Conservation (phyloP, 2,113 vertebrate species). For the Boulengerochromis microlepis region DNA sequence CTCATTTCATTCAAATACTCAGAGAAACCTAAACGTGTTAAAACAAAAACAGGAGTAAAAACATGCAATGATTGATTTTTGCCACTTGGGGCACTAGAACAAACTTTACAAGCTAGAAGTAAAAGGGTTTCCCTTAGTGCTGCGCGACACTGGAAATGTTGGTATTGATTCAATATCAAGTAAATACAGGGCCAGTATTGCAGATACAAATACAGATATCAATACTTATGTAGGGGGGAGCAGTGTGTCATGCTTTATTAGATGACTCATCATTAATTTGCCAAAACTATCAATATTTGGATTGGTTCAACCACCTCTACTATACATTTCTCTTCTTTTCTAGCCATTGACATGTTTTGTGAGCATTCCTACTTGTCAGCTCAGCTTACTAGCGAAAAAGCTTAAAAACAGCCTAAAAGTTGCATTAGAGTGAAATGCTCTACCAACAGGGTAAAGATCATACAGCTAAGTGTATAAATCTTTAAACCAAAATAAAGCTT, state of each 20-base stretch:
- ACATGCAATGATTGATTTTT: not conserved
- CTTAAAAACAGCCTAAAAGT: not conserved
- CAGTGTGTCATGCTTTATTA: not conserved
- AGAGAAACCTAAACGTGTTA: not conserved
- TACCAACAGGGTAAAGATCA: not conserved
- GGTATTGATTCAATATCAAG: not conserved
- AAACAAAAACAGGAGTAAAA: not conserved
- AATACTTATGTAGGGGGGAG: not conserved
- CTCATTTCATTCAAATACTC: not conserved
- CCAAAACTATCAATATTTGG: not conserved
- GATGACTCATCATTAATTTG: not conserved
- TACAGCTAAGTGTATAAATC: not conserved
- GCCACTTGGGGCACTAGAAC: not conserved
- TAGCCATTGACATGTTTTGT: not conserved
- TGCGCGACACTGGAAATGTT: not conserved
- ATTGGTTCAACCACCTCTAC: not conserved
- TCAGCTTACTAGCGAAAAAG: not conserved
- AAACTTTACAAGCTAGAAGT: not conserved
- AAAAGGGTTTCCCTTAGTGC: not conserved
- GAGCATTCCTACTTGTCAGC: not conserved
- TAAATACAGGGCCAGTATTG: not conserved
- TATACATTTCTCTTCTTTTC: not conserved
- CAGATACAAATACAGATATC: not conserved
- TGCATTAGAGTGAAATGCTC: not conserved
- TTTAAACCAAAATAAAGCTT: not conserved